Evolutionary conservation across 2,888 invertebrate species (phyloP).

Genomic region (Pseudolycoriella hygida): DNA sequence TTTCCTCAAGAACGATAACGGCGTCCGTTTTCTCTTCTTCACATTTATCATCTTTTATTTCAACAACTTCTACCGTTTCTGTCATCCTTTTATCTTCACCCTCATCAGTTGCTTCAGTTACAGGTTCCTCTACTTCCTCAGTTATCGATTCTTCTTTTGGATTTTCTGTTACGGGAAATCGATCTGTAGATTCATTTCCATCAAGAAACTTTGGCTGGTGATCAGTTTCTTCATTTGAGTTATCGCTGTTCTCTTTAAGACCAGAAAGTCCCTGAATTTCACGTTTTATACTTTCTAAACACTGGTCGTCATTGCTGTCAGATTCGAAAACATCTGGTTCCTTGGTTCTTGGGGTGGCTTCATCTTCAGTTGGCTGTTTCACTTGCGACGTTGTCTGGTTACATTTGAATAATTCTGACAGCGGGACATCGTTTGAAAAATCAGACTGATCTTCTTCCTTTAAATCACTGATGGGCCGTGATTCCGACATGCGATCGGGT

Average conservation of each 20-base stretch:
- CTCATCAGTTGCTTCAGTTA: background rate
- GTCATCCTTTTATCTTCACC: background rate
- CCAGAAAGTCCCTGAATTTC: conserved; percentile 3
- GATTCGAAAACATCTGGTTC: conserved; percentile 4
- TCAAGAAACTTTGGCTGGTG: background rate
- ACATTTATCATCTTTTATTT: conserved; percentile 11
- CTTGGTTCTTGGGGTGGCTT: background rate
- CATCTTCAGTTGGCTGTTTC: background rate
- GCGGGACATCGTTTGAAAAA: conserved; percentile 5
- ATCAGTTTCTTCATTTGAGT: conserved; percentile 12
- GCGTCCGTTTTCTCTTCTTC: conserved; percentile 18
- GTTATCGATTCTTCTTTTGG: conserved; percentile 8
- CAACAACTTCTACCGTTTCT: conserved; percentile 10
- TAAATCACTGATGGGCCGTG: background rate
- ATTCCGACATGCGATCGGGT: too few relatives aligned
- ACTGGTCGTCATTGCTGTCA: conserved; percentile 7
- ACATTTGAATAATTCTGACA: conserved; percentile 3
- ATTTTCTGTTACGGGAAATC: conserved; percentile 9
- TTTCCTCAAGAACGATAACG: conserved; percentile 1
- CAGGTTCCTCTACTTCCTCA: conserved; percentile 7
- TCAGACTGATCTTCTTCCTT: conserved; percentile 2
- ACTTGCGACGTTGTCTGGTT: background rate
- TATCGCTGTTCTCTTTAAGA: conserved; percentile 7
- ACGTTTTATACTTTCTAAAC: conserved; percentile 6
- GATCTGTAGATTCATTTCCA: conserved; percentile 4